Conservation (phyloP, 2,888 invertebrate species). For the Pyralis farinalis region DNA sequence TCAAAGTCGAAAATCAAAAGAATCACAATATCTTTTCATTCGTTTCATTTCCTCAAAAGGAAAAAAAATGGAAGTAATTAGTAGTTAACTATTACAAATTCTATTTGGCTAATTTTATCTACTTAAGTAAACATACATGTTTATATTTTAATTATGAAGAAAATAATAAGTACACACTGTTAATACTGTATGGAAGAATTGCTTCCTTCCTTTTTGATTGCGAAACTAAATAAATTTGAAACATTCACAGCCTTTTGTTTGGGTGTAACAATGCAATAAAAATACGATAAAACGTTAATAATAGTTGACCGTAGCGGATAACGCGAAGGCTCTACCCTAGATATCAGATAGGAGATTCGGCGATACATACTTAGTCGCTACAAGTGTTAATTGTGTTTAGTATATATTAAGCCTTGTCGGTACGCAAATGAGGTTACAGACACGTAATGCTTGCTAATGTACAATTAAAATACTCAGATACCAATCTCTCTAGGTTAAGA, state of each 20-base stretch:
- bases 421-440: slow-evolving; percentile 47
- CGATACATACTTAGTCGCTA: slow-evolving; percentile 1
- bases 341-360: slow-evolving; percentile 11
- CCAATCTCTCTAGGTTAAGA: slow-evolving; percentile 70
- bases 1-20: too few relatives aligned
- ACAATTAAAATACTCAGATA: slow-evolving; percentile 52
- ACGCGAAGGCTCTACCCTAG: slow-evolving; percentile 32
- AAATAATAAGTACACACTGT: not conserved
- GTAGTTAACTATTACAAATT: too few relatives aligned
- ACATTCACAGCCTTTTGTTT: slow-evolving; percentile 21
- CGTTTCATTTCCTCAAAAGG: too few relatives aligned
- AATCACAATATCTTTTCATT: too few relatives aligned
- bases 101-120: too few relatives aligned
- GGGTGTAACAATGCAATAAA: slow-evolving; percentile 22
- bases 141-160: not conserved
- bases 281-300: slow-evolving; percentile 23
- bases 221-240: slow-evolving; percentile 17
- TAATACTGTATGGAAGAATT: not conserved
- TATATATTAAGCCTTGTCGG: slow-evolving; percentile 41
- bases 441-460: slow-evolving; percentile 42
- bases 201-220: slow-evolving; percentile 7
- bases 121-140: not conserved
- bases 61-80: too few relatives aligned
- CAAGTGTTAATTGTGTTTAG: slow-evolving; percentile 31
- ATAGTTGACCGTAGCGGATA: slow-evolving; percentile 35